Conservation (phyloP, 2,113 vertebrate species). For the Cebus imitator region DNA sequence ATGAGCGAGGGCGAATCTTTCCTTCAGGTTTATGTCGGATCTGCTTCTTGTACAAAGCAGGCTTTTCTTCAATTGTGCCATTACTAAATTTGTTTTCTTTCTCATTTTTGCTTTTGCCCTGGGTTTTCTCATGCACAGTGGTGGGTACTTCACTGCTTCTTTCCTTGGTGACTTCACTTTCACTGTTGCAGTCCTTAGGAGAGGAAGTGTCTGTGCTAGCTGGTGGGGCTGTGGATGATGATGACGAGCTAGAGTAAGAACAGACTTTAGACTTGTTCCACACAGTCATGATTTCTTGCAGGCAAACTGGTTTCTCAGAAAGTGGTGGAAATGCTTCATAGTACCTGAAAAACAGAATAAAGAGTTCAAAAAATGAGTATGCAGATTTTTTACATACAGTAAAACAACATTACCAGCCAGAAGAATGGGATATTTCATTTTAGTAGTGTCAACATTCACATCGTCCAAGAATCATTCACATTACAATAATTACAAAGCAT, state of each 20-base stretch:
- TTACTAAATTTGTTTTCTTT: slow-evolving; percentile 90
- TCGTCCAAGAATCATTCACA: background rate
- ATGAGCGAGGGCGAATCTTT: slow-evolving; percentile 93
- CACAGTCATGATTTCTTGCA: slow-evolving; percentile 99
- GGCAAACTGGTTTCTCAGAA: slow-evolving; percentile 98
- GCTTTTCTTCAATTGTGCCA: slow-evolving; percentile 83
- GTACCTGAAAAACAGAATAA: slow-evolving; percentile 88
- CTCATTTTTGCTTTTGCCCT: slow-evolving; percentile 89
- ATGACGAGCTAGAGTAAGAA: slow-evolving; percentile 94
- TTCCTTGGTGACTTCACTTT: slow-evolving; percentile 90
- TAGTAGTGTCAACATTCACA: background rate
- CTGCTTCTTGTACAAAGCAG: slow-evolving; percentile 89
- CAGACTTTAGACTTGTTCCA: slow-evolving; percentile 97
- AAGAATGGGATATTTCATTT: accelerated
- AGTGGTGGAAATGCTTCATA: slow-evolving; percentile 99
- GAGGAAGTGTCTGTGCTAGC: slow-evolving; percentile 97
- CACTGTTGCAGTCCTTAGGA: slow-evolving; percentile 96
- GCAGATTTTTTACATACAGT: accelerated
- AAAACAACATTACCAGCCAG: background rate
- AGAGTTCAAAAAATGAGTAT: background rate
- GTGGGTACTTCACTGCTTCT: slow-evolving; percentile 81
- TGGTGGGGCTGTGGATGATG: slow-evolving; percentile 95
- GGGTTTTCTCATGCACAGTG: slow-evolving; percentile 83
- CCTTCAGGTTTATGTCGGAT: slow-evolving; percentile 90
- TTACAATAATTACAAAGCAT: background rate